Evolutionary conservation across 1,140 invertebrate species (phyloP).

Genomic region (Nautilus pompilius): DNA sequence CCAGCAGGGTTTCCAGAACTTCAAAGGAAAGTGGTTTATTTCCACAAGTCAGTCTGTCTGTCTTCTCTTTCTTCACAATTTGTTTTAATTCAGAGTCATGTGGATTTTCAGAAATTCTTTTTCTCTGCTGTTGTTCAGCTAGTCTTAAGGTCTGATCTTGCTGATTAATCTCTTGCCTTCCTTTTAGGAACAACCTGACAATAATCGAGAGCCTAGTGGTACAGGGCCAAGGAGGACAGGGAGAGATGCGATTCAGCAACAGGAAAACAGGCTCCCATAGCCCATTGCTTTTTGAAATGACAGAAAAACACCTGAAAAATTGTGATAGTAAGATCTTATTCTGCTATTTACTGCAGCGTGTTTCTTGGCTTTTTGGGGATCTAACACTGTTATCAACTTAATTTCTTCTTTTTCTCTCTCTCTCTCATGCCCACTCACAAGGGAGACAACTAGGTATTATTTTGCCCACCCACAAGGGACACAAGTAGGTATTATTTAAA

Average conservation of each 20-base stretch:
- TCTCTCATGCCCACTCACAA: background rate
- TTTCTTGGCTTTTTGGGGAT: background rate
- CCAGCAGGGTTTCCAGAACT: no score
- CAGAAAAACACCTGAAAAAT: conserved; percentile 76
- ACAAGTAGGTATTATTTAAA: background rate
- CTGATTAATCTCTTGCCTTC: conserved; percentile 6
- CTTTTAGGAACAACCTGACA: conserved; percentile 86
- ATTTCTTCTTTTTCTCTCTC: background rate
- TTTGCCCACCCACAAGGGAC: background rate
- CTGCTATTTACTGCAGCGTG: background rate
- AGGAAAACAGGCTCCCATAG: conserved; percentile 70
- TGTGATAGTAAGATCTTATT: conserved; percentile 66
- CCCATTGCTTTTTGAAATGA: conserved; percentile 69
- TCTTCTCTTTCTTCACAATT: no score
- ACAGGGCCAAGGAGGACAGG: conserved; percentile 76
- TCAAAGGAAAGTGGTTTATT: no score
- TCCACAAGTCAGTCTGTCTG: no score
- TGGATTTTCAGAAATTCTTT: no score
- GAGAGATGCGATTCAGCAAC: conserved; percentile 88
- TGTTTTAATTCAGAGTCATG: no score
- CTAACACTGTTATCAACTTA: background rate
- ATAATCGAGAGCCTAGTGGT: conserved; percentile 81
- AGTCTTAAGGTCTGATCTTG: no score
- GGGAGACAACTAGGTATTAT: background rate
- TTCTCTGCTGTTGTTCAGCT: no score